Conservation (phyloP, 2,888 invertebrate genomes). For the Horisme vitalbata region DNA sequence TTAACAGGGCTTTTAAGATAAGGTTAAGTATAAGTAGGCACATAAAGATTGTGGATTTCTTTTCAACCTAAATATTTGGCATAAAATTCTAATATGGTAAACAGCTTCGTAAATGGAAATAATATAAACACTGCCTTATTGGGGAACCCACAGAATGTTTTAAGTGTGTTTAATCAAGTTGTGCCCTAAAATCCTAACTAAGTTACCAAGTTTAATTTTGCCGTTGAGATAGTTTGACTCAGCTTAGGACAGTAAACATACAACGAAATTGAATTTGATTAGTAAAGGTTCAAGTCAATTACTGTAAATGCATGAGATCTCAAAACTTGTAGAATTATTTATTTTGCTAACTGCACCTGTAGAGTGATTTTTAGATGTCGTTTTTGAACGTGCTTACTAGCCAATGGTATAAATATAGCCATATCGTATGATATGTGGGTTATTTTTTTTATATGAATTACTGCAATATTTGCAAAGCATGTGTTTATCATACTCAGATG, state of each 20-base stretch:
- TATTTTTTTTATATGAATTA: no score
- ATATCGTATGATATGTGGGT: no score
- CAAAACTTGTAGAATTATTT: no score
- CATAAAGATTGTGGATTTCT: conserved; percentile 7
- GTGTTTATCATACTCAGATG: no score
- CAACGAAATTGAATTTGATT: conserved; percentile 9
- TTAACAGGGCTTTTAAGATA: conserved; percentile 5
- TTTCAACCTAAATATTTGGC: conserved; percentile 18
- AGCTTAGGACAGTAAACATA: conserved; percentile 5
- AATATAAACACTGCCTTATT: conserved; percentile 15
- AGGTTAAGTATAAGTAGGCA: no score
- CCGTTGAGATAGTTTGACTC: conserved; percentile 8
- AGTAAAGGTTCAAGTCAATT: neutral
- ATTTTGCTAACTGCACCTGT: no score
- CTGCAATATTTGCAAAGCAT: no score
- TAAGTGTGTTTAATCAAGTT: conserved; percentile 15
- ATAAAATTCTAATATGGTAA: conserved; percentile 17
- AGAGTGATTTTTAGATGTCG: no score
- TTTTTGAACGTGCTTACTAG: no score
- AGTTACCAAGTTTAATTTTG: conserved; percentile 11
- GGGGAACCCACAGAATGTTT: conserved; percentile 16
- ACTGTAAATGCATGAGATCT: neutral
- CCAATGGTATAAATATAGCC: no score
- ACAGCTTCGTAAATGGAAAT: conserved; percentile 12
- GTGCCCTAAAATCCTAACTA: conserved; percentile 16